Percentiles rank a stretch among this genome's conserved stretches.
Conservation (phyloP, 2,113 vertebrate genomes). For the Istiophorus platypterus region DNA sequence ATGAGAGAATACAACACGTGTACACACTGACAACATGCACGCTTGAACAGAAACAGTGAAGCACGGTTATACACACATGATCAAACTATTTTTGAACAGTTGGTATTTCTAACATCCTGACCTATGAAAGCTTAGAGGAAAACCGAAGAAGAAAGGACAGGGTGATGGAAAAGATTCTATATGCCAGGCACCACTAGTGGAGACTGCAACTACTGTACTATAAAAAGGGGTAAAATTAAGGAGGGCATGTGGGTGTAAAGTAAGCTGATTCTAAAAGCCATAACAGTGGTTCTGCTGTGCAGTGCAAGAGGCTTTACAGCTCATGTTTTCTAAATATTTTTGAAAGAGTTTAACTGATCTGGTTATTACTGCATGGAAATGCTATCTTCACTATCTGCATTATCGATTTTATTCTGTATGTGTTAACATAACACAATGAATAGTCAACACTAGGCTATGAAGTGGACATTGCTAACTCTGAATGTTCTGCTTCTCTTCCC, state of each 20-base stretch:
- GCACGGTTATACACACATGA: neutral
- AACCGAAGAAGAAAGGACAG: constrained; percentile 19
- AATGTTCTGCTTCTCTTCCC: constrained; percentile 32
- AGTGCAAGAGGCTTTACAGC: constrained; percentile 30
- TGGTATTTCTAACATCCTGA: constrained; percentile 20
- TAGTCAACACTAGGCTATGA: constrained; percentile 44
- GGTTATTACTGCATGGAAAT: constrained; percentile 52
- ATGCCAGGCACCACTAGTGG: constrained; percentile 16
- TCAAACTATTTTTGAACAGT: constrained; percentile 9
- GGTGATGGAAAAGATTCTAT: constrained; percentile 14
- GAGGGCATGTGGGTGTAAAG: constrained; percentile 12
- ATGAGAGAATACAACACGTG: neutral
- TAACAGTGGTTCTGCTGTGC: constrained; percentile 4
- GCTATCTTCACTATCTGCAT: constrained; percentile 47
- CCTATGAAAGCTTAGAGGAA: neutral
- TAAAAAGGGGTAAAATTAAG: constrained; percentile 6
- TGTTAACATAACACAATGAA: constrained; percentile 49
- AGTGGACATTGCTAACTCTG: constrained; percentile 53
- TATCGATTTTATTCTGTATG: constrained; percentile 57
- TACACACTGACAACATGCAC: constrained; percentile 30
- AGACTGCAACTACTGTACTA: constrained; percentile 11
- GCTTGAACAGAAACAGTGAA: constrained; percentile 33
- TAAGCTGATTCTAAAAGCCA: constrained; percentile 14
- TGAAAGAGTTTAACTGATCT: constrained; percentile 43
- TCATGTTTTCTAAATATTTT: constrained; percentile 62